phyloP scores from a whole-genome alignment of 2,113 vertebrate genomes.

The Nerophis ophidion region DNA sequence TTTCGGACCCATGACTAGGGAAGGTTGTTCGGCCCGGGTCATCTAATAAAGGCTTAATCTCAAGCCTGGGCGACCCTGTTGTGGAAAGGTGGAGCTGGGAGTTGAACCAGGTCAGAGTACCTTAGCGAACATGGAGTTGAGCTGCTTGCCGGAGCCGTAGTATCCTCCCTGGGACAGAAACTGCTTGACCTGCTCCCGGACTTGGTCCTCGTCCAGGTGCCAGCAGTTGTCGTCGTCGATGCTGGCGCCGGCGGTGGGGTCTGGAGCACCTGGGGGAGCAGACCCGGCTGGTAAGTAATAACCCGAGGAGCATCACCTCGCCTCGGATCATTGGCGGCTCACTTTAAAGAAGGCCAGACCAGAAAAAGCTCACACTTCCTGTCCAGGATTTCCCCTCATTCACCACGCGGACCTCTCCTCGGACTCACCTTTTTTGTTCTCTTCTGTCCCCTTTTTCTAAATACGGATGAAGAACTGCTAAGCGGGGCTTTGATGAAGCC shows the following conservation, averaged over 20 bases:
- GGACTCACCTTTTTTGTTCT: conserved; percentile 25
- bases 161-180: conserved; percentile 98
- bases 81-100: too few relatives aligned
- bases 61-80: too few relatives aligned
- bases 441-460: conserved; percentile 8
- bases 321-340: conserved; percentile 13
- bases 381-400: background rate
- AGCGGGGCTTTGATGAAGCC: conserved; percentile 52
- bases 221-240: conserved; percentile 98
- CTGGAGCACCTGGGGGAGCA: conserved; percentile 81
- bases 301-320: too few relatives aligned
- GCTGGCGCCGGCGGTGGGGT: conserved; percentile 95
- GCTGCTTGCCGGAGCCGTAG: conserved; percentile 96
- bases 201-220: conserved; percentile 98
- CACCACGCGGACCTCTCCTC: background rate
- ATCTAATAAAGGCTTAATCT: too few relatives aligned
- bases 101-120: conserved; percentile 64
- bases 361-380: conserved; percentile 8
- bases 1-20: too few relatives aligned
- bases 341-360: conserved; percentile 3
- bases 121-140: conserved; percentile 99
- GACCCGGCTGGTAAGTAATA: background rate
- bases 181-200: conserved; percentile 96
- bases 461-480: conserved; percentile 28
- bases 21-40: too few relatives aligned